Evolutionary conservation across 35 echinoderm and acorn worm genomes (phyloP), one percentile per base, ranked within the genome.

Genomic region (Nesometra sesokonis): DNA sequence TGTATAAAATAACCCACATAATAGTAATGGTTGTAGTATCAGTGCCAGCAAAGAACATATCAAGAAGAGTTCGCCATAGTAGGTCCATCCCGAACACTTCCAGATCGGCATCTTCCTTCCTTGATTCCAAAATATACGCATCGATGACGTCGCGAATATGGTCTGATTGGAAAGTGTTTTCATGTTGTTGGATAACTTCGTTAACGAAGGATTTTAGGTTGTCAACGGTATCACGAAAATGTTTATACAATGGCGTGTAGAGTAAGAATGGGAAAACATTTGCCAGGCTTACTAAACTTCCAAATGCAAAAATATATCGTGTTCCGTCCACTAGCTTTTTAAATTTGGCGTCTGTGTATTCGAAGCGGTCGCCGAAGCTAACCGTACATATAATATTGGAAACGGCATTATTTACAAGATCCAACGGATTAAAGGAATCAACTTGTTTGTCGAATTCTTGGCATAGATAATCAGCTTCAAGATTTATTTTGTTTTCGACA

Each of bases 1-100:
- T 36, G 33, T 91, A 93, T 0, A 91, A 76, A 30, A 97, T 84
- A 1, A 86, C 80, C 95, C 95, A 97, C 33, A 89, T 32, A 30
- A 97, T 76, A 2, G 95, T 90, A 13, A 89, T 86, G 0, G 89
- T 46, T 34, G 91, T 89, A 9, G 95, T 91, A 46, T 97, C 95
- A 35, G 89, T 88, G 8, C 95, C 95, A 52, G 91, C 95, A 40
- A 84, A 39, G 82, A 97, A 93, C 29, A 97, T 11, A 35, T 97
- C 92, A 23, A 77, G 87, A 7, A 93, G 77, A 7, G 89, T 34
- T 9, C 78, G 86, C 30, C 81, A 36, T 11, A 84, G 76, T 17
- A 39, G 85, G 3, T 32, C 77, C 32, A 36, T 36, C 13, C 32
- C 77, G 37, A 89, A 89, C 35, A 85, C 32, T 77, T 80, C 31